These are phyloP conservation scores for Emydoidea blandingii DNA, from an alignment of 2,797 vertebrate genomes.

Conservation along the genomic window DNA sequence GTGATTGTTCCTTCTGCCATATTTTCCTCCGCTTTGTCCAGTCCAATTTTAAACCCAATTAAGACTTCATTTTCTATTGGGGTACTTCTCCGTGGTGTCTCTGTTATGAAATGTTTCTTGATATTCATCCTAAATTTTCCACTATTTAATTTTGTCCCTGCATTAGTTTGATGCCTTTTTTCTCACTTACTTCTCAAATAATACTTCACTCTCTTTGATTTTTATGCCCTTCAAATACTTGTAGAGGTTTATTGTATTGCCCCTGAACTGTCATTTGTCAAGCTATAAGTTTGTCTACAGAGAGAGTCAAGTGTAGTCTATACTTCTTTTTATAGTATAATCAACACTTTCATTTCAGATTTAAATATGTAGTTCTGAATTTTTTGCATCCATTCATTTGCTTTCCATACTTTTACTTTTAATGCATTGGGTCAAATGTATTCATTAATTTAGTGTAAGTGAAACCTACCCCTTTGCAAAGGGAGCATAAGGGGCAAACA, in stretches of 20 bases:
- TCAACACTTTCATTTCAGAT: background rate
- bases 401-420: constrained; percentile 11
- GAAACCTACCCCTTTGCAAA: background rate
- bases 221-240: background rate
- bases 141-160: background rate
- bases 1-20: background rate
- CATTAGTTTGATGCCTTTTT: background rate
- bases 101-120: background rate
- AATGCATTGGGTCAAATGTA: background rate
- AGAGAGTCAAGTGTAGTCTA: background rate
- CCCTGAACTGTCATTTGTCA: background rate
- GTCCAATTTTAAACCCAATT: background rate
- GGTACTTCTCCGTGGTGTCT: background rate
- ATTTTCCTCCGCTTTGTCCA: background rate
- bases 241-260: background rate
- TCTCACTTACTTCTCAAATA: background rate
- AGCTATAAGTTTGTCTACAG: background rate
- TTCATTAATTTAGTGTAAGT: background rate
- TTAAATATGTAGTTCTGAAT: background rate
- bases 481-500: background rate
- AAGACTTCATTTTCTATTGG: background rate
- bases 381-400: background rate
- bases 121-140: background rate
- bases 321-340: background rate
- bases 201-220: background rate